Evolutionary conservation across 2,888 invertebrate species (phyloP), one percentile per base, ranked within the genome.

Genomic region (Heliconius cydno): DNA sequence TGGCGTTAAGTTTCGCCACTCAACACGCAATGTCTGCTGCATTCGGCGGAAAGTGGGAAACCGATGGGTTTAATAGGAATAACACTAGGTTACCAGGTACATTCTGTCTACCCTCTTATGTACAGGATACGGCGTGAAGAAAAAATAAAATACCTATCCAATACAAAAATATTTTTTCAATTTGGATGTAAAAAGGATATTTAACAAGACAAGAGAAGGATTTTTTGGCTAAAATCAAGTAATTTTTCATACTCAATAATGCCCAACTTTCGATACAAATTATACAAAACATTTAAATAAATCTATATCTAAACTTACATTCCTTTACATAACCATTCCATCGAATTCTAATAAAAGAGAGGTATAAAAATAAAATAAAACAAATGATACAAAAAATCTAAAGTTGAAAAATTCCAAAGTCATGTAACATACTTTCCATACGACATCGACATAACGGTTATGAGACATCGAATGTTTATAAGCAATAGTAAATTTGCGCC

Each of bases 401-500:
- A 63, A 25, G 12, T 25, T 13, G 13, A 70, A 77, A 77, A 66
- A 80, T 79, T 80, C 80, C 75, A 77, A 71, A 81, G 76, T 68
- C 79, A 77, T 66, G 25, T 79, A 84, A 81, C 84, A 84, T 81
- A 84, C 79, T 83, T 85, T 85, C 84, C 81, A 79, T 84, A 83
- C 6, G 1, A 83, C 82, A 81, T 81, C 6, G 34, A 83, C 82
- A 81, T 81, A 82, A 88, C 88, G 89, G 89, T 89, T 90, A 89
- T 84, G 81, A 86, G 86, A 89, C 81, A 88, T 87, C 88, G 57
- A 88, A 84, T 85, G 86, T 85, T 84, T 86, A 84, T 86, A 87
- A 84, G 87, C 86, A 86, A 87, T 88, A 88, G 84, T 87, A 89
- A 88, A 88, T 90, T 89, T 88, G 89, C 90, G 91, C 90, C 89